Conservation (phyloP, 2,113 vertebrate species). For the Chauna torquata region DNA sequence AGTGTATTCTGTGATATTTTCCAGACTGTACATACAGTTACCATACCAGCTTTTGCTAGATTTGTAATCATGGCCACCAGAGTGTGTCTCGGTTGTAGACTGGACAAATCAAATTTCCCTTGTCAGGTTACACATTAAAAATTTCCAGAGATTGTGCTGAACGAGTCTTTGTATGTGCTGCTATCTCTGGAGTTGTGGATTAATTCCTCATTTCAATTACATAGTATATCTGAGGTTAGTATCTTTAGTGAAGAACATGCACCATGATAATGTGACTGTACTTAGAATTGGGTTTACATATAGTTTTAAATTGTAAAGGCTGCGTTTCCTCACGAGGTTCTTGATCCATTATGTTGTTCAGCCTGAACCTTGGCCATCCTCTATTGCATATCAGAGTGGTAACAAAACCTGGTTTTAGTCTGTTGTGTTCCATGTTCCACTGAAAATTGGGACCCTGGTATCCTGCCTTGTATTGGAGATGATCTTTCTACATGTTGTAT, state of each 20-base stretch:
- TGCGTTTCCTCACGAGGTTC: background rate
- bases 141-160: background rate
- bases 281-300: background rate
- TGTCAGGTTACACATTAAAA: background rate
- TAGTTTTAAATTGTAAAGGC: background rate
- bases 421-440: background rate
- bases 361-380: background rate
- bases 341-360: background rate
- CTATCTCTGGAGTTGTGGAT: background rate
- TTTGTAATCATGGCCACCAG: background rate
- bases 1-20: background rate
- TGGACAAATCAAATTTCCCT: background rate
- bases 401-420: background rate
- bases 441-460: background rate
- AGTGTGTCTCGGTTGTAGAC: background rate
- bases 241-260: background rate
- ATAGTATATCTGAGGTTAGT: background rate
- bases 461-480: background rate
- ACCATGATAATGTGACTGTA: background rate
- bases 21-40: background rate
- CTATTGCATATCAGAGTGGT: background rate
- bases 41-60: background rate
- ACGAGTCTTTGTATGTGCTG: accelerated
- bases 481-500: background rate
- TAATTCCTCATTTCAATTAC: background rate